Evolutionary conservation across 2,888 invertebrate genomes (phyloP).

Genomic region (Drosophila neonasuta): DNA sequence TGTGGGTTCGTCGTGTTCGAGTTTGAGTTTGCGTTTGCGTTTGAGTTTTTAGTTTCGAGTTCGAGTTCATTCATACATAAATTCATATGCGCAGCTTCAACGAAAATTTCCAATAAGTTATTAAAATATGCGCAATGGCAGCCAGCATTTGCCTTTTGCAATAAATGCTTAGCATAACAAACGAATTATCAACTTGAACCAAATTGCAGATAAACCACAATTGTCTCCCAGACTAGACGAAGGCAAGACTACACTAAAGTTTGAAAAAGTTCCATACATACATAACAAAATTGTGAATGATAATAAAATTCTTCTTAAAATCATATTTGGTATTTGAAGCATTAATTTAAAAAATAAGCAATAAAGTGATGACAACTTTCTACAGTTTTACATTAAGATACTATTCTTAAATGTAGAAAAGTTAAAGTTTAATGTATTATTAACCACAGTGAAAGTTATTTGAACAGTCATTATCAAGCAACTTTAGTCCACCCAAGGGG

Average conservation of each 20-base stretch:
- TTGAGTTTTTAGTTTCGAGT: slow-evolving; percentile 13
- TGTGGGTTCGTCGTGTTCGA: neutral
- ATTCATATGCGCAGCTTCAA: slow-evolving; percentile 54
- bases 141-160: slow-evolving; percentile 48
- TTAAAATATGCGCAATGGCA: slow-evolving; percentile 65
- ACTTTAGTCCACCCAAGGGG: too few relatives aligned
- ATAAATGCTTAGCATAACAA: slow-evolving; percentile 62
- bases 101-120: slow-evolving; percentile 63
- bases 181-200: slow-evolving; percentile 40
- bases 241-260: neutral
- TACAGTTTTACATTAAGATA: too few relatives aligned
- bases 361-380: too few relatives aligned
- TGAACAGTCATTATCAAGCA: too few relatives aligned
- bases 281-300: too few relatives aligned
- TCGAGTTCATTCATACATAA: slow-evolving; percentile 62
- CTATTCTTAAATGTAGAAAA: too few relatives aligned
- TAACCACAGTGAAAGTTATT: too few relatives aligned
- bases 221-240: neutral
- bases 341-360: too few relatives aligned
- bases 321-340: too few relatives aligned
- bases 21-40: neutral
- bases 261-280: too few relatives aligned
- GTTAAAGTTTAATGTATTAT: too few relatives aligned
- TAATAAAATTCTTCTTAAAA: too few relatives aligned
- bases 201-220: slow-evolving; percentile 28